Base-by-base conservation (phyloP, 2,888 invertebrate genomes). In the Clitarchus hookeri region DNA sequence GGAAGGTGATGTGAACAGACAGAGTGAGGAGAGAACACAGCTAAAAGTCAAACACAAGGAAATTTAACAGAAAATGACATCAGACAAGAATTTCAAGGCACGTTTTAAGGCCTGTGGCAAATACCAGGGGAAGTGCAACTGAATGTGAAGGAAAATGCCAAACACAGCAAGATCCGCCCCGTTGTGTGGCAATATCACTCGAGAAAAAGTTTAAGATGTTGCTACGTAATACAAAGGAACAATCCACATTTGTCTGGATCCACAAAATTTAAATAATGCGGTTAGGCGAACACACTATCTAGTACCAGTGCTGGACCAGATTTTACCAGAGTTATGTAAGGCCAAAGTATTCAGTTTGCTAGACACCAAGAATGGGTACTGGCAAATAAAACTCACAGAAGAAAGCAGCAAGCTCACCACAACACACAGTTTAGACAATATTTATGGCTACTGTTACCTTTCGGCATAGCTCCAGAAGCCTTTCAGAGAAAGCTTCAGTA, bases 341-440 rank as follows among this genome's bases (percentile, higher is more conserved):
- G 78, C 78, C n/a, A 78, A 78, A 78, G 11, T 78, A 12, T 78
- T 78, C n/a, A 78, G 78, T 78, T 23, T 78, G 78, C 78, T 78
- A n/a, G 26, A 78, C 78, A 26, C 11, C 3, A 78, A 78, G 26
- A 26, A 78, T 26, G 78, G 78, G 1, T 78, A 25, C 78, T 78
- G 78, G n/a, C 78, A 78, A 23, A 78, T 78, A 23, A n/a, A 78
- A 78, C 78, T 78, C 26, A 4, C 6, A 78, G 78, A 78, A 78
- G 26, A 78, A 11, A 78, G 11, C 78, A 78, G 78, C 78, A 78
- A 78, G 26, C 6, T 78, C 6, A 78, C 78, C 9, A 23, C 44
- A 26, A 82, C 19, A 44, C 82, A 19, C 82, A 2, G 9, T 82
- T 82, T 82, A 25, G 36, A 82, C 44, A 23, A 9, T 82, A 82